Conservation (phyloP, 2,113 vertebrate genomes). For the Urocitellus parryii region DNA sequence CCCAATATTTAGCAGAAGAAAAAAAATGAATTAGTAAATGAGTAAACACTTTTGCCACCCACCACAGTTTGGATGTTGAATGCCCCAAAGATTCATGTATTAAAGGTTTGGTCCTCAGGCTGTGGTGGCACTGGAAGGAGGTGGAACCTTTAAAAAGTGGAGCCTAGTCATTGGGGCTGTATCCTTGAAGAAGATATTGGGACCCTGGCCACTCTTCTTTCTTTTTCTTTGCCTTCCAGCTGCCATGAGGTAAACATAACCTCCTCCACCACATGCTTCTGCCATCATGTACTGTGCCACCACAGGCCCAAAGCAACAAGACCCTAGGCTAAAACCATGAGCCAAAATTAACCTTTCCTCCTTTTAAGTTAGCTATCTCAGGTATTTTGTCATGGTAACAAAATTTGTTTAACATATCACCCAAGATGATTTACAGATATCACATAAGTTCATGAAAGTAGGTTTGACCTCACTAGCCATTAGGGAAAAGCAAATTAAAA, state of each 20-base stretch:
- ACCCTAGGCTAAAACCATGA: no score
- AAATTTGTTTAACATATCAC: not conserved
- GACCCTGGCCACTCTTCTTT: not conserved
- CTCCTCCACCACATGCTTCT: no score
- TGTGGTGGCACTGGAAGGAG: not conserved
- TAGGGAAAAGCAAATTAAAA: not conserved
- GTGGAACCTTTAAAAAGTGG: no score
- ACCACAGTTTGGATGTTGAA: not conserved
- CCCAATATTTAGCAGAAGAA: not conserved
- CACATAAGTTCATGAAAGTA: not conserved
- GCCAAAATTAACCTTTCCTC: no score
- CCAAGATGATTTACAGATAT: not conserved
- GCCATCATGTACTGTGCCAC: not conserved
- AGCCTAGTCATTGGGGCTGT: no score
- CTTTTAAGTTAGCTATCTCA: no score
- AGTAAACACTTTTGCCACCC: not conserved
- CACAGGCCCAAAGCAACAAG: no score
- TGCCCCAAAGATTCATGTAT: not conserved
- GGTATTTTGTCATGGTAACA: not conserved
- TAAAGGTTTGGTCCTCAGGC: not conserved
- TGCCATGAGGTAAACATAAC: not conserved
- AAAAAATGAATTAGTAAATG: not conserved
- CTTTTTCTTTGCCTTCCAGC: not conserved
- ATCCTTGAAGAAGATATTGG: no score
- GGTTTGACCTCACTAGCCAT: not conserved